These are phyloP conservation scores for Aporophyla lueneburgensis DNA, from an alignment of 2,888 invertebrate genomes.

Conservation along the genomic window DNA sequence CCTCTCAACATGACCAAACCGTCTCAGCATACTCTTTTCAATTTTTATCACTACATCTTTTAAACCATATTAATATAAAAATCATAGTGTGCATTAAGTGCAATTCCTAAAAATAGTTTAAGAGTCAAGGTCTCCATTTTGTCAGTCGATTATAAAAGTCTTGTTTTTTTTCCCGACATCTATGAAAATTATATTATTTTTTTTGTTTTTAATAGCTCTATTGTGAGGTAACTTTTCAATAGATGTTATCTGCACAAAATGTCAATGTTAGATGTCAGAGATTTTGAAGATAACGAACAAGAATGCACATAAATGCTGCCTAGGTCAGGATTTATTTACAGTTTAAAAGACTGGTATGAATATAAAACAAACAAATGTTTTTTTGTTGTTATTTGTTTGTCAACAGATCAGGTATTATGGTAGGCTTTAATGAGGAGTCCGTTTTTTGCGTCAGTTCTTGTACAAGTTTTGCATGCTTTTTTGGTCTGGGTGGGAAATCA, in stretches of 20 bases:
- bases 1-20: too few relatives aligned
- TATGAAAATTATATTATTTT: not conserved
- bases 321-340: slow-evolving; percentile 23
- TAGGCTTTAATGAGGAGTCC: not conserved
- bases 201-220: not conserved
- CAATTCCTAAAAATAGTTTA: not conserved
- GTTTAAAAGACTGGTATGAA: not conserved
- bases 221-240: not conserved
- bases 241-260: slow-evolving; percentile 30
- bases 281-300: not conserved
- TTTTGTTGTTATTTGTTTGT: not conserved
- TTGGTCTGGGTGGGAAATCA: too few relatives aligned
- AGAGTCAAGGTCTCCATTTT: not conserved
- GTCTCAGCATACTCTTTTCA: too few relatives aligned
- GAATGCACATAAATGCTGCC: not conserved
- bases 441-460: not conserved
- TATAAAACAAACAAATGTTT: not conserved
- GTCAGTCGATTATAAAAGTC: not conserved
- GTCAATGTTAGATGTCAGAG: slow-evolving; percentile 25
- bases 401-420: not conserved
- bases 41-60: too few relatives aligned
- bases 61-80: not conserved
- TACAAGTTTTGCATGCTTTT: too few relatives aligned
- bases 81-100: not conserved
- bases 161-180: not conserved